Base-by-base conservation (phyloP, 2,888 invertebrate genomes). In the Trissoscelio sp. region DNA sequence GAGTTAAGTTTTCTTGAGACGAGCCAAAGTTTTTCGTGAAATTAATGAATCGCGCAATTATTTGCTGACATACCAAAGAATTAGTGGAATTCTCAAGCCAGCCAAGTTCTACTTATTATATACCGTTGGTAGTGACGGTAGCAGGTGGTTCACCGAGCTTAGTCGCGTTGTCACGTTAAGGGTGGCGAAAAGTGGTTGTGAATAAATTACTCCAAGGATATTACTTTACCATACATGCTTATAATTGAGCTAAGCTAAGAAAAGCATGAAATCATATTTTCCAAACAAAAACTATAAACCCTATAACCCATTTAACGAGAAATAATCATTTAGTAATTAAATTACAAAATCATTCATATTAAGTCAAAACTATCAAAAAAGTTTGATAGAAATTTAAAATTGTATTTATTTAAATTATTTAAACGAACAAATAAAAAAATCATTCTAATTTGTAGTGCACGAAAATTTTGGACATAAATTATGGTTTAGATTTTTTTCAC, bases 61-160 rank as follows among this genome's bases (percentile, higher is more conserved):
- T 66, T 64, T 34, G 14, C 16, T 20, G 53, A 37, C 22, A 39
- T 39, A 24, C 14, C 11, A 39, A 39, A 14, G 2, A 53, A 51
- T 60, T 57, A 46, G 55, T 11, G 14, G 28, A 64, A 66, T 39
- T 75, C 44, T 51, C 24, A 16, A 64, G 53, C 9, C 48, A 39
- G 28, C 31, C 31, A 51, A 58, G 46, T 57, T 44, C 22, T 66
- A 34, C 60, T 62, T 79, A 72, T 66, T 57, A 24, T 64, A 72
- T 57, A 46, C 44, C 66, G 18, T 42, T 72, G n/a, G 44, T 16
- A 60, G 46, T 20, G 78, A 64, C 31, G 72, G 72, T 58, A 70
- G 78, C 78, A 79, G 72, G 78, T 79, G 78, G 78, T 79, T 69
- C 75, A 28, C 75, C 69, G 9, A 80, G 70, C 75, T 80, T 70